Base-by-base conservation (phyloP, 1,140 invertebrate species). In the Drosophila suzukii region DNA sequence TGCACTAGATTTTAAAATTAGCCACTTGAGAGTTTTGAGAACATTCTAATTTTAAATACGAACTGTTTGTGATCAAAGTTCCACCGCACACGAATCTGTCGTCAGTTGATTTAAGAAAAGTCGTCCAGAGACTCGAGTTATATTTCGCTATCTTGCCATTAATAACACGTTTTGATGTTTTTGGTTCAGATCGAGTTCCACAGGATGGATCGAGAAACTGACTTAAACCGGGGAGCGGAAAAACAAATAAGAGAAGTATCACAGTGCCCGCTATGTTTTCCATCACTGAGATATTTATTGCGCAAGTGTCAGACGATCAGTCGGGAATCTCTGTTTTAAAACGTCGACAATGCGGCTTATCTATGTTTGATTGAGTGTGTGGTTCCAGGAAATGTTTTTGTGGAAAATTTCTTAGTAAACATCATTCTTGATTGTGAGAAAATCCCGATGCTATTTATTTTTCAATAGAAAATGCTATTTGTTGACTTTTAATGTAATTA, bases 21-120 rank as follows among this genome's bases (percentile, higher is more conserved):
- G 6, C 30, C 30, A 6, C 30, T 6, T 32, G 6, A 0, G 7
- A 32, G 30, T 32, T 7, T 7, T 7, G 7, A 6, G 7, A 30
- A 30, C 2, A 30, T 30, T 30, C 2, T 30, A 30, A 3, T 30
- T 44, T 20, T 20, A 12, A 12, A 12, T 51, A 34, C 49, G 8
- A 12, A 51, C 49, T 51, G 1, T 34, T 51, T 34, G 49, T 51
- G 30, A 51, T 51, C 11, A 51, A 13, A 17, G 49, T 51, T 51
- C 49, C 49, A 15, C 49, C 49, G 30, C 49, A 51, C 4, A 51
- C 30, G 30, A 51, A 51, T 17, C 0, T 17, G 12, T 17, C 6
- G 2, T 24, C 17, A 12, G 49, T 51, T 17, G 49, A 15, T 7
- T 51, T 24, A 0, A 51, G 15, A 17, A 51, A 51, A 17, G 34